These are phyloP conservation scores for Phyllostomus hastatus DNA, from an alignment of 2,113 vertebrate genomes.

Conservation along the genomic window DNA sequence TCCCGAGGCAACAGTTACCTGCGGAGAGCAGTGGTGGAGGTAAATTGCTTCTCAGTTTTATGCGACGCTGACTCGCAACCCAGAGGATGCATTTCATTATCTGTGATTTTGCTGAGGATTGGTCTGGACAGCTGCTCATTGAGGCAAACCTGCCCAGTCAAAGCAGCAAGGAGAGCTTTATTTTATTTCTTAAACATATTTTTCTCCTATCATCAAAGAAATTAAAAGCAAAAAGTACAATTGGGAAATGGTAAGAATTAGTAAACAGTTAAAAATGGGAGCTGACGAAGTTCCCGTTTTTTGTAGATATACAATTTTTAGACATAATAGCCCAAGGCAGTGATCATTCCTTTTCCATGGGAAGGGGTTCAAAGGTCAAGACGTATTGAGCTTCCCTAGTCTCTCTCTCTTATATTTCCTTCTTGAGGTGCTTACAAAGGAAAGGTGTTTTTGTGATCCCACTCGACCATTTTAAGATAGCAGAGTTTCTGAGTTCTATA, in stretches of 20 bases:
- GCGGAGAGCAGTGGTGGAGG: neutral
- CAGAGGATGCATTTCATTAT: constrained; percentile 41
- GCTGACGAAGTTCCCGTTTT: neutral
- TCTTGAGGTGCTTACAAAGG: neutral
- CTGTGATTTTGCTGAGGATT: constrained; percentile 22
- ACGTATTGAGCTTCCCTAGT: neutral
- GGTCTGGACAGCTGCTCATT: neutral
- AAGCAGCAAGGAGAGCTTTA: neutral
- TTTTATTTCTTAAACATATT: neutral
- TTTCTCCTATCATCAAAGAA: neutral
- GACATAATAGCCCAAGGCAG: neutral
- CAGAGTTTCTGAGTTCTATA: neutral
- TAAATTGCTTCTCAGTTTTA: constrained; percentile 48
- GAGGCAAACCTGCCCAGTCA: constrained; percentile 12
- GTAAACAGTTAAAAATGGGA: neutral
- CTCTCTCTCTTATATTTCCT: neutral
- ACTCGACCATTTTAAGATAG: neutral
- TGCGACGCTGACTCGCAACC: neutral
- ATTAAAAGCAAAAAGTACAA: neutral
- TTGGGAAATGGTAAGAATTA: neutral
- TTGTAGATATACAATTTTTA: neutral
- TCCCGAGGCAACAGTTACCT: neutral
- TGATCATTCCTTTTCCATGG: neutral
- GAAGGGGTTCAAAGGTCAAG: neutral
- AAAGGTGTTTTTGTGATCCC: neutral